Base-by-base conservation (phyloP, 2,113 vertebrate species). In the Phylloscopus whistleri region DNA sequence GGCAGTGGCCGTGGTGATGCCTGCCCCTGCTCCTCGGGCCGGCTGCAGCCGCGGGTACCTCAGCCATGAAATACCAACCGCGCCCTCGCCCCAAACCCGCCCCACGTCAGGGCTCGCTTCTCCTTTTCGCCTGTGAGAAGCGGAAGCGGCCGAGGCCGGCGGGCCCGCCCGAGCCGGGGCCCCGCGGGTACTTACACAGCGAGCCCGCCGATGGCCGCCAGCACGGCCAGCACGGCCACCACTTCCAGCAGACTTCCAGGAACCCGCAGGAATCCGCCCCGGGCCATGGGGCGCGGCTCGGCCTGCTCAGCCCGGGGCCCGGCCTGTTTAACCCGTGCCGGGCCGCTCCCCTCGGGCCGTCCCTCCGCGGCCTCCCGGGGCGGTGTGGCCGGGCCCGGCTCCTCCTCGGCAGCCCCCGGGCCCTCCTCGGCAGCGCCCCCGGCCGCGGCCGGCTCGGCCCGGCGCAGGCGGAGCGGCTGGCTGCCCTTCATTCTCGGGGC, bases 221-320 rank as follows among this genome's bases (percentile, higher is more conserved):
- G 39, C 10, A 18, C 59, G 4, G 74, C 46, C 2, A 86, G 24
- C 60, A 13, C 12, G 2, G 60, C 26, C 85, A n/a, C 24, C 6
- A 7, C 60, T 2, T 31, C 23, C 2, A 73, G 22, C 24, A 21
- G 4, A 0, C 15, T 6, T 3, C 3, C 14, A 3, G 39, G 16
- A 2, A 13, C 55, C 31, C 28, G 2, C 7, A 2, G 14, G 4
- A 6, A 6, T 10, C n/a, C 17, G 8, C 11, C 23, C 17, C 15
- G 5, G 1, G 2, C 18, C 92, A 62, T 75, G 3, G 10, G 37
- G 13, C 11, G 16, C 14, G 2, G 11, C 0, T 3, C 8, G 7
- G 23, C 10, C 1, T 0, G 30, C 28, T 6, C 21, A 0, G 9
- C 10, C 17, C 6, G 0, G 2, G 3, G 9, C 18, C 41, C 28